phyloP scores from a whole-genome alignment of 2,797 vertebrate genomes.

The Chromis chromis region DNA sequence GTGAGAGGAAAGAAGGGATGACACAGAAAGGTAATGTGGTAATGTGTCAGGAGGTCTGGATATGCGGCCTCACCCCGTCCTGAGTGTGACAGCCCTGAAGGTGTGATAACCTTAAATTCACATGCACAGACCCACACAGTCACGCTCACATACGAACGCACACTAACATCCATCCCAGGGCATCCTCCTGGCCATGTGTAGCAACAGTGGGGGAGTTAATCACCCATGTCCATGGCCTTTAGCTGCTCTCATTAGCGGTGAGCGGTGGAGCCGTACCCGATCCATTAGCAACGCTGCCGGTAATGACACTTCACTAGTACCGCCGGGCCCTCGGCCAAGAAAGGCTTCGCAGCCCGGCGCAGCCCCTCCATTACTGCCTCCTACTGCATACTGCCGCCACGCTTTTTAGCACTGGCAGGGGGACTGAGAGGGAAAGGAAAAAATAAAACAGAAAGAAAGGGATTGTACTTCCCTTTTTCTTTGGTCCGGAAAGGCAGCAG shows the following conservation, averaged over 20 bases:
- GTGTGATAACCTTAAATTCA: slow-evolving; percentile 78
- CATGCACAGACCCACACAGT: slow-evolving; percentile 43
- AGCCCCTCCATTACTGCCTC: slow-evolving; percentile 72
- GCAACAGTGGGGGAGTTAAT: slow-evolving; percentile 82
- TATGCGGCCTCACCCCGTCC: slow-evolving; percentile 61
- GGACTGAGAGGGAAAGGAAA: slow-evolving; percentile 35
- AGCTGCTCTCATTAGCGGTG: slow-evolving; percentile 90
- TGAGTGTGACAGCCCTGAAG: slow-evolving; percentile 69
- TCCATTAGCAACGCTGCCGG: slow-evolving; percentile 87
- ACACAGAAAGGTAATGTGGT: slow-evolving; percentile 67
- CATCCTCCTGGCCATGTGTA: slow-evolving; percentile 76
- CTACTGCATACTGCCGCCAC: slow-evolving; percentile 55
- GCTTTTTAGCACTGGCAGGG: slow-evolving; percentile 53
- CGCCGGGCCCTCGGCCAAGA: slow-evolving; percentile 78
- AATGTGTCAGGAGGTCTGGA: slow-evolving; percentile 77
- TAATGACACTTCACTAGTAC: slow-evolving; percentile 85
- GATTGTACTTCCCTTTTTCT: slow-evolving; percentile 55
- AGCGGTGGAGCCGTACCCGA: slow-evolving; percentile 86
- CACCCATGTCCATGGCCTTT: slow-evolving; percentile 88
- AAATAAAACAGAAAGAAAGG: slow-evolving; percentile 50
- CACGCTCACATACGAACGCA: slow-evolving; percentile 34
- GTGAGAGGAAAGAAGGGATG: slow-evolving; percentile 62
- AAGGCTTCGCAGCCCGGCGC: slow-evolving; percentile 55
- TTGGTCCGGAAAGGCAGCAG: slow-evolving; percentile 67
- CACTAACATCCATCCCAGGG: slow-evolving; percentile 70